phyloP scores from a whole-genome alignment of 2,888 invertebrate genomes.

The Ceramica pisi region DNA sequence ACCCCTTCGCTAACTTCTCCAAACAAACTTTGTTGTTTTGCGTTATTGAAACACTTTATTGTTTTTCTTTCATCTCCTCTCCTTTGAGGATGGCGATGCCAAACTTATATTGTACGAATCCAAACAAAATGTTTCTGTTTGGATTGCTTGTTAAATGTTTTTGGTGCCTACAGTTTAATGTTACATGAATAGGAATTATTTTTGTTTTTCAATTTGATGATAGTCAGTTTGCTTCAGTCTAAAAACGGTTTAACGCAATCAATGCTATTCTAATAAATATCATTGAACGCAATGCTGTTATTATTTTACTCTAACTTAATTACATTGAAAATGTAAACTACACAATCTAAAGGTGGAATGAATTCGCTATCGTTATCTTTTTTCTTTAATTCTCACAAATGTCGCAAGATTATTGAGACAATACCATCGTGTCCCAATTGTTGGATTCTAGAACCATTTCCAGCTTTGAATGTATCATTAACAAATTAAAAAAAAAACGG shows the following conservation, averaged over 20 bases:
- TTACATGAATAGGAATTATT: conserved; percentile 21
- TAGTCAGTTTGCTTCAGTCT: not conserved
- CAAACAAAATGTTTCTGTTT: conserved; percentile 71
- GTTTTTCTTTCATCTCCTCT: conserved; percentile 86
- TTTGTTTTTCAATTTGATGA: conserved; percentile 22
- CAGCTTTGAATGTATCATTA: not conserved
- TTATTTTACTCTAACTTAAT: not conserved
- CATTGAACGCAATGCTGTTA: not conserved
- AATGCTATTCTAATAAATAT: no score
- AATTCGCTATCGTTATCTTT: not conserved
- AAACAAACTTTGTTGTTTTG: conserved; percentile 87
- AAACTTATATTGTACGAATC: conserved; percentile 72
- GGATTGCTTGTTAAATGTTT: conserved; percentile 64
- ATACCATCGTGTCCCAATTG: not conserved
- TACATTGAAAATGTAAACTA: not conserved
- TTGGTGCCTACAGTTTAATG: conserved; percentile 29
- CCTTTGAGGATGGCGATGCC: conserved; percentile 75
- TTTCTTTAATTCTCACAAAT: not conserved
- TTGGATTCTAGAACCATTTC: not conserved
- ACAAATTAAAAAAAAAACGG: not conserved
- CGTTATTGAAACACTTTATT: conserved; percentile 88
- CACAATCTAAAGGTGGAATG: not conserved
- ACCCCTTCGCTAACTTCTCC: conserved; percentile 78
- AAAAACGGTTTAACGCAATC: not conserved
- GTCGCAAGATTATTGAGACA: not conserved